A percentile compares a stretch with the other conserved stretches of the same genome.
Evolutionary conservation across 2,797 vertebrate species (phyloP).

Genomic region (Pseudochirops cupreus): DNA sequence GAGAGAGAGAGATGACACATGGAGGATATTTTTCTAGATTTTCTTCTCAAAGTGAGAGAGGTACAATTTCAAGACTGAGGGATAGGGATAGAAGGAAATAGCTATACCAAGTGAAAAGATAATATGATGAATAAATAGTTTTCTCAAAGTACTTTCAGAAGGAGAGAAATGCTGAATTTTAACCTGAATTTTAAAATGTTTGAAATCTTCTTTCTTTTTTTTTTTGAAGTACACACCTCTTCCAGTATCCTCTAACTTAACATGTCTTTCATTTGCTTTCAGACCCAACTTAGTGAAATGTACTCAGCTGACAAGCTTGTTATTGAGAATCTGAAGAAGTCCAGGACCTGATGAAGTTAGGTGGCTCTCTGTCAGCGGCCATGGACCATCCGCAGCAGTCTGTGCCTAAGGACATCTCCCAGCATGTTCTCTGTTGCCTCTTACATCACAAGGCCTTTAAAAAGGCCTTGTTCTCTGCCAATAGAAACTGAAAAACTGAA

Average conservation of each 20-base stretch:
- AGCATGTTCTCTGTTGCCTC: constrained; percentile 15
- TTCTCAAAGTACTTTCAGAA: neutral
- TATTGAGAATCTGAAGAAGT: constrained; percentile 84
- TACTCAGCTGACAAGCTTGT: constrained; percentile 86
- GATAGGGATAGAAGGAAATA: neutral
- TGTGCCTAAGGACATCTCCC: constrained; percentile 51
- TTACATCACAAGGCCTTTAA: constrained; percentile 58
- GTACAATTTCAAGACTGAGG: neutral
- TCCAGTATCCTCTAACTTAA: neutral
- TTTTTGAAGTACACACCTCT: neutral
- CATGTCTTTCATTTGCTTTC: constrained; percentile 72
- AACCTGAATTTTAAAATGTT: neutral
- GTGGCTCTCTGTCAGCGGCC: constrained; percentile 44
- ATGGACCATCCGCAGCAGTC: constrained; percentile 77
- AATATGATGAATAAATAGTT: neutral
- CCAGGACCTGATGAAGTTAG: constrained; percentile 61
- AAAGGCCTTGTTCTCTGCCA: constrained; percentile 53
- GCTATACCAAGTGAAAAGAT: neutral
- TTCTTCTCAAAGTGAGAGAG: neutral
- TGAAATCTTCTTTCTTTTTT: neutral
- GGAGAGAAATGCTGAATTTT: neutral
- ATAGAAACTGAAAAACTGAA: constrained; percentile 66
- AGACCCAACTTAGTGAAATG: constrained; percentile 88
- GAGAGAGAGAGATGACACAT: neutral
- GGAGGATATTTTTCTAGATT: neutral